A percentile compares a stretch with the other conserved stretches of the same genome.
Conservation (phyloP, 2,797 vertebrate genomes). For the Coregonus ussuriensis region DNA sequence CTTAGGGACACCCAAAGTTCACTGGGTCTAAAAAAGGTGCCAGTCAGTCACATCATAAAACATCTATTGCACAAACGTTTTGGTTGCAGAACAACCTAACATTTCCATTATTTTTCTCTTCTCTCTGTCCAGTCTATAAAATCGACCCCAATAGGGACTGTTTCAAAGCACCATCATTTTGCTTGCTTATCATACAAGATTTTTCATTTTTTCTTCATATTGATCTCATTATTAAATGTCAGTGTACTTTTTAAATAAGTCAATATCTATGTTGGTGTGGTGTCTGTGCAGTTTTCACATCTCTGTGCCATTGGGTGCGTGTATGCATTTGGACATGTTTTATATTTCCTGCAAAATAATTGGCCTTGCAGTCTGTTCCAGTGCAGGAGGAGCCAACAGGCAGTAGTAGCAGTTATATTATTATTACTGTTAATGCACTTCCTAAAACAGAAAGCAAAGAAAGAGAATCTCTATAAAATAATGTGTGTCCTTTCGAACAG, state of each 20-base stretch:
- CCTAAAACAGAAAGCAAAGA: constrained; percentile 66
- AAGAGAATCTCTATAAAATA: constrained; percentile 44
- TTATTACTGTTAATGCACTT: constrained; percentile 60
- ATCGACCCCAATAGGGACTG: constrained; percentile 38
- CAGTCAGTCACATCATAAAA: constrained; percentile 59
- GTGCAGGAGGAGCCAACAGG: constrained; percentile 61
- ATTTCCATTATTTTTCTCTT: constrained; percentile 14
- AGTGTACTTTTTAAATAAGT: constrained; percentile 73
- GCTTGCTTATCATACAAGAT: constrained; percentile 49
- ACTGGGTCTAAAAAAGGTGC: constrained; percentile 58
- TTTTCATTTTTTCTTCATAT: constrained; percentile 37
- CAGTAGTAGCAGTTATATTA: constrained; percentile 46
- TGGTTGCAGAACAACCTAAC: constrained; percentile 53
- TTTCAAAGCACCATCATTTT: constrained; percentile 24
- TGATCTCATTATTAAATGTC: constrained; percentile 56
- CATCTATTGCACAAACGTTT: constrained; percentile 69
- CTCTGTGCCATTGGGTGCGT: constrained; percentile 40
- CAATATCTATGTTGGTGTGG: constrained; percentile 51
- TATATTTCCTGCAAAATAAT: constrained; percentile 48
- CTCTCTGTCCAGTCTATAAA: constrained; percentile 52
- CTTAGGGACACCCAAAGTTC: constrained; percentile 37
- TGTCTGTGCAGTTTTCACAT: constrained; percentile 53
- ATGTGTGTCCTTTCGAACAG: constrained; percentile 46
- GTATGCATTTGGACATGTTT: constrained; percentile 40
- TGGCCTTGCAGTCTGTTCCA: constrained; percentile 60